Evolutionary conservation across 2,113 vertebrate species (phyloP), one percentile per base, ranked within the genome.

Genomic region (Orientallactaga bullata): DNA sequence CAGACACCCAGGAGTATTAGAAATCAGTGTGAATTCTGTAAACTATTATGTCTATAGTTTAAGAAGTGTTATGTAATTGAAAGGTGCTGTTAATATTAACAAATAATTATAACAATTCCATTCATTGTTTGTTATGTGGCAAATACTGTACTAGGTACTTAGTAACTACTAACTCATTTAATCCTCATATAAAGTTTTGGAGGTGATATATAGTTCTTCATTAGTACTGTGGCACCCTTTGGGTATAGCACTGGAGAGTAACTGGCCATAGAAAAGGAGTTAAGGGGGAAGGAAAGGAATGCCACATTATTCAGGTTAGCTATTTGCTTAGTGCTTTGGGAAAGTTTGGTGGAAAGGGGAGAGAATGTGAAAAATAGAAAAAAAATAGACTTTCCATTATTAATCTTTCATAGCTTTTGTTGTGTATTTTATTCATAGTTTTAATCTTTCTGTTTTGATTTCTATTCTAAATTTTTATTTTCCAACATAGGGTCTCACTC

Each of bases 281-380:
- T 89, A 87, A 92, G 8, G 42, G 42, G 42, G 42, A 47, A 47
- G 42, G 42, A 47, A 47, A 47, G 42, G 42, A 73, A 61, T 61
- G 9, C 92, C 68, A 81, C 51, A 86, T 91, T 87, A 72, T 26
- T 91, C 20, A 63, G 4, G 89, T 74, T 87, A 89, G 55, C 28
- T 77, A 30, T 78, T 86, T 91, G 24, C n/a, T 89, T 84, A 81
- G 39, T 95, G 20, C 30, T 94, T 85, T 94, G 55, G n/a, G 23
- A 63, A 88, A 61, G 2, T 80, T 89, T 90, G 93, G 39, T 85
- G 12, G 20, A n/a, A 68, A 10, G 20, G 13, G 5, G 24, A 35
- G 10, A 89, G 23, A 82, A 11, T 91, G 20, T 90, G 89, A 85
- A 95, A 94, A 86, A 32, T 61, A 73, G n/a, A 55, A 63, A 74